Evolutionary conservation across 2,113 vertebrate species (phyloP).

Genomic region (Mohoua ochrocephala): DNA sequence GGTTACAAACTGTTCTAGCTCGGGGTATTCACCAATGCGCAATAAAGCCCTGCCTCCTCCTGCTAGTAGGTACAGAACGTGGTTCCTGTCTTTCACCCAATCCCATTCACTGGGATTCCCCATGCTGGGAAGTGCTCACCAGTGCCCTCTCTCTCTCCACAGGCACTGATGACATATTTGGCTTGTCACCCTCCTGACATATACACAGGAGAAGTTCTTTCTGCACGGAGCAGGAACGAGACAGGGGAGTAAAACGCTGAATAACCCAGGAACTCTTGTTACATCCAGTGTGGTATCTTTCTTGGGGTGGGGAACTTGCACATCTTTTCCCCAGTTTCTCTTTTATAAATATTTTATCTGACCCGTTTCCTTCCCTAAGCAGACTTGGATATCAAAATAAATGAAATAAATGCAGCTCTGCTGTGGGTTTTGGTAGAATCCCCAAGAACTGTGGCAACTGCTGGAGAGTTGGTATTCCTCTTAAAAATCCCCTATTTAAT

Average conservation of each 20-base stretch:
- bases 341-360: background rate
- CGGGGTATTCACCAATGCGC: rapidly evolving
- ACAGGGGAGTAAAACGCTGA: background rate
- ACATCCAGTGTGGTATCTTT: background rate
- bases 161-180: background rate
- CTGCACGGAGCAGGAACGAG: background rate
- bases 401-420: background rate
- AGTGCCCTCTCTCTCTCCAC: background rate
- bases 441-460: background rate
- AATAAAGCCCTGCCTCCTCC: background rate
- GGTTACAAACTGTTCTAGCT: background rate
- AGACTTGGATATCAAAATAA: background rate
- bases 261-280: background rate
- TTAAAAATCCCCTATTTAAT: background rate
- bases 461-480: background rate
- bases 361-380: background rate
- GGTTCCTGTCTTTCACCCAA: background rate
- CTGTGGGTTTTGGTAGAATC: background rate
- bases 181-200: background rate
- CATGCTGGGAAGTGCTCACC: rapidly evolving
- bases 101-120: background rate
- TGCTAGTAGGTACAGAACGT: rapidly evolving
- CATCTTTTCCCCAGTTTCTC: background rate
- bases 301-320: background rate
- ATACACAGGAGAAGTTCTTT: background rate